Evolutionary conservation across 2,797 vertebrate genomes (phyloP), one percentile per base, ranked within the genome.

Genomic region (Platyrinchus mystaceus): DNA sequence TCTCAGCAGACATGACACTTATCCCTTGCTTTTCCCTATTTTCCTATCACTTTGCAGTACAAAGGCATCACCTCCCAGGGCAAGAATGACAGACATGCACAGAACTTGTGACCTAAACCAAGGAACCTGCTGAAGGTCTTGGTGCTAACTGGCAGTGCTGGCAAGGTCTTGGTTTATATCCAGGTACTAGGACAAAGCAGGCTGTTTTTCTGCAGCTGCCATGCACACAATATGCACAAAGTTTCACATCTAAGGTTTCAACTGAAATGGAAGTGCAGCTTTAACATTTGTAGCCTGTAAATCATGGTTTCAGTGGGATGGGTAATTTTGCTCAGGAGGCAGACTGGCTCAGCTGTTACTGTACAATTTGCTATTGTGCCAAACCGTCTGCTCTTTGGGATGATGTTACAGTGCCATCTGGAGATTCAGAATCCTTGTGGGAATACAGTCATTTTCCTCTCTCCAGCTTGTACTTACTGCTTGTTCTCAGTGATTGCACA

Each of bases 341-440:
- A 78, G 24, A 55, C 46, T 69, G 62, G 64, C 50, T 95, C 93
- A 95, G 91, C 94, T 96, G 92, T 75, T 81, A 27, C 62, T 58
- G 23, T 43, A 47, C 50, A 30, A 52, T 84, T 78, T 91, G 73
- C 84, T 75, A 0, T 69, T 60, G 82, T 90, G 84, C 32, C 2
- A 1, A 79, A 76, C 82, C 12, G 7, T 82, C 85, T 97, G 94
- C 59, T 89, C 77, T 60, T 79, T 36, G 74, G 89, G 63, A 68
- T 91, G 83, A 46, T 96, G 91, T 88, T 96, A 87, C 70, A 95
- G 85, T 94, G 94, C 95, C 95, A 95, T 95, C 95, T 96, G 95
- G 95, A 96, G 95, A 96, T 77, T 93, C 70, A 60, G 32, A 81
- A 49, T 82, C 67, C 89, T 83, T 18, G 3, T 36, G 95, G 91